Conservation (phyloP, 2,113 vertebrate species). For the Thinocorus orbignyianus region DNA sequence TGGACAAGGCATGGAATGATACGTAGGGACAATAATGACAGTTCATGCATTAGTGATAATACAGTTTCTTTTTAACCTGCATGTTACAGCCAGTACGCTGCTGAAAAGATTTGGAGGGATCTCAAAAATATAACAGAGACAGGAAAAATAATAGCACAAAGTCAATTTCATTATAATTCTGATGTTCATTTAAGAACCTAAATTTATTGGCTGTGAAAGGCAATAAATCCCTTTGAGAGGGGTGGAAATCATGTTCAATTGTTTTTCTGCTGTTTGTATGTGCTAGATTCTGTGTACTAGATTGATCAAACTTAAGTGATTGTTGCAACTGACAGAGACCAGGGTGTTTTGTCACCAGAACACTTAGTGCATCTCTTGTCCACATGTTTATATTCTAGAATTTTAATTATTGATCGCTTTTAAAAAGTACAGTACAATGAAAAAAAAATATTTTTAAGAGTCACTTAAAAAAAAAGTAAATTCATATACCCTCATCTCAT, state of each 20-base stretch:
- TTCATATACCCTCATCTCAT: background rate
- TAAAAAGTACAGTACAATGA: background rate
- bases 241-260: background rate
- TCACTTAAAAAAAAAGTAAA: background rate
- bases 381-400: background rate
- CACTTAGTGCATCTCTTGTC: background rate
- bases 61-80: background rate
- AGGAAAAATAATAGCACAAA: background rate
- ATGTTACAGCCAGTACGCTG: background rate
- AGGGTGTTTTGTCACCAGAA: background rate
- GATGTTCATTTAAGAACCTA: background rate
- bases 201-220: background rate
- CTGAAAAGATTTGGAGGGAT: background rate
- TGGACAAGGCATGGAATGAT: background rate
- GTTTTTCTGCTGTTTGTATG: background rate
- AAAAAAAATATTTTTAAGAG: background rate
- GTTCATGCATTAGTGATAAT: background rate
- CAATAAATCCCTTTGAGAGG: too few species aligned
- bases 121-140: background rate
- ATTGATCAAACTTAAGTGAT: background rate
- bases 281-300: background rate
- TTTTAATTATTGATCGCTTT: background rate
- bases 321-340: background rate
- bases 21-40: background rate
- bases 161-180: background rate